These are phyloP conservation scores for Rhinolophus sinicus DNA, from an alignment of 2,113 vertebrate genomes.

Conservation along the genomic window DNA sequence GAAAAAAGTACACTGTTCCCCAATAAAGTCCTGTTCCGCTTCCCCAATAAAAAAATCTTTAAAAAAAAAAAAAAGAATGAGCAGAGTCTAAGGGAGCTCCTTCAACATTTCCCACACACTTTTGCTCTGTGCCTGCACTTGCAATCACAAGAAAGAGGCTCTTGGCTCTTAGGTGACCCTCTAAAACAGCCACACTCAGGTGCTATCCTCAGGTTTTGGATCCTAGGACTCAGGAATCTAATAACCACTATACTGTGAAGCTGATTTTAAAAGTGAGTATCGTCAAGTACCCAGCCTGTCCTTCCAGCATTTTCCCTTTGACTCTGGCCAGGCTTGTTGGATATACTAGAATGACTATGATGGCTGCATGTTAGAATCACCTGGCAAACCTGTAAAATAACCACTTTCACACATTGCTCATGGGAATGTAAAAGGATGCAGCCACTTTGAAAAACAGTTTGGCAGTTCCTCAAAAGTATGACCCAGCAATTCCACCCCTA, in stretches of 20 bases:
- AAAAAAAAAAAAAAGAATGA: background rate
- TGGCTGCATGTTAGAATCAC: background rate
- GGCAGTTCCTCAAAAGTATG: background rate
- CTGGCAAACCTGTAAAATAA: background rate
- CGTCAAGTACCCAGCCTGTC: background rate
- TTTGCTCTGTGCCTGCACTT: background rate
- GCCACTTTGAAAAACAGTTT: slow-evolving; percentile 18
- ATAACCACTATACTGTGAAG: background rate
- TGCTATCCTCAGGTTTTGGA: background rate
- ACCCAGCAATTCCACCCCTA: background rate
- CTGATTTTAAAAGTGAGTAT: background rate
- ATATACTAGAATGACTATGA: background rate
- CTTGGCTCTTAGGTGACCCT: background rate
- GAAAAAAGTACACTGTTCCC: no score
- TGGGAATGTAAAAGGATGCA: background rate
- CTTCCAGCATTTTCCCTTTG: background rate
- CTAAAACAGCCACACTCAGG: background rate
- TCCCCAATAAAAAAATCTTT: no score
- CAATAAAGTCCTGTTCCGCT: no score
- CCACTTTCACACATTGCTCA: background rate
- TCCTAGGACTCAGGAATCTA: background rate
- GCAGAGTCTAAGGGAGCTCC: background rate
- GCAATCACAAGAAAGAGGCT: background rate
- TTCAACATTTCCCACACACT: background rate
- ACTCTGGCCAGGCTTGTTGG: background rate